Conservation (phyloP, 2,113 vertebrate species). For the Bolborhynchus lineola region DNA sequence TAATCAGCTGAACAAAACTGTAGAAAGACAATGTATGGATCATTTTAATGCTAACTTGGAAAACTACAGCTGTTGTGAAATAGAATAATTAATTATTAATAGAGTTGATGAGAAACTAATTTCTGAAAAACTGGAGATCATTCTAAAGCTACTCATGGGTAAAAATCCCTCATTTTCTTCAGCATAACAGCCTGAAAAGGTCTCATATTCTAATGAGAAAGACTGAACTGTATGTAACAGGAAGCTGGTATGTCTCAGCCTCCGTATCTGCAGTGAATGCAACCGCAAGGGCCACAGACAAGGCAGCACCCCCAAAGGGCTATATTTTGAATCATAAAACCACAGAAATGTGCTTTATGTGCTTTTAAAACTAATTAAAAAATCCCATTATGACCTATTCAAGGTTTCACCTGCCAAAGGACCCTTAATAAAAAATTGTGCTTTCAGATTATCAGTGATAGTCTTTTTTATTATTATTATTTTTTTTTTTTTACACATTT, state of each 20-base stretch:
- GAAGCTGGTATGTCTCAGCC: neutral
- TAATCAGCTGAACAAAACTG: slow-evolving; percentile 52
- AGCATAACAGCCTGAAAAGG: neutral
- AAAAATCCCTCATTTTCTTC: neutral
- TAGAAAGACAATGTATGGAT: neutral
- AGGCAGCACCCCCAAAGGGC: neutral
- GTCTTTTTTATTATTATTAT: too few relatives aligned
- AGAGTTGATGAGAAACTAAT: slow-evolving; percentile 14
- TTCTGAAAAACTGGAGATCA: neutral
- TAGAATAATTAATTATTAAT: slow-evolving; percentile 36
- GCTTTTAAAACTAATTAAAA: neutral
- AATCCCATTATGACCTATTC: neutral
- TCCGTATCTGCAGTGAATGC: neutral
- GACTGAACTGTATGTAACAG: neutral
- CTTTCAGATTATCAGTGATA: neutral
- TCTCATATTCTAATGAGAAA: neutral
- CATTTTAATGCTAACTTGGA: neutral
- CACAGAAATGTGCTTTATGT: neutral
- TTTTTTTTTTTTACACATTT: neutral
- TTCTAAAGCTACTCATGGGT: neutral
- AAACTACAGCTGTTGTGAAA: slow-evolving; percentile 11
- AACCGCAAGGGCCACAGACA: neutral
- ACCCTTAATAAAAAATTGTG: neutral
- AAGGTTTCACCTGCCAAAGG: neutral
- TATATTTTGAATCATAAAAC: neutral